phyloP scores from a whole-genome alignment of 30 jellyfish, hydroid and myxozoan species.

The Hydra vulgaris region DNA sequence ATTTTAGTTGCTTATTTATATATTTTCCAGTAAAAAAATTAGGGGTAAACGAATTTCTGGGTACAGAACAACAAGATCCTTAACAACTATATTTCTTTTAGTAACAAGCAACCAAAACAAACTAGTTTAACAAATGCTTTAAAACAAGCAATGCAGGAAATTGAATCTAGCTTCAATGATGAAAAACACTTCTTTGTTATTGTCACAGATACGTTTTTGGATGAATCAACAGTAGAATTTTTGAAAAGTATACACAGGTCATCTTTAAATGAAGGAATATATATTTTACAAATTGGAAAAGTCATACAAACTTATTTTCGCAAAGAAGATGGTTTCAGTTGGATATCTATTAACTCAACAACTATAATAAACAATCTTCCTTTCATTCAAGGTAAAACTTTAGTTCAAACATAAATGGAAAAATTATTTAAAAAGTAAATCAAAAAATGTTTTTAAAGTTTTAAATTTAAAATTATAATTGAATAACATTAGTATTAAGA shows the following conservation, averaged over 20 bases:
- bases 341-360: neutral
- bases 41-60: no score
- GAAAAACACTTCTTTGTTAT: neutral
- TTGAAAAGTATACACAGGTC: neutral
- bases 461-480: no score
- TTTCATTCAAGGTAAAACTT: neutral
- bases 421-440: no score
- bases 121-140: neutral
- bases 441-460: no score
- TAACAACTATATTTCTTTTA: neutral
- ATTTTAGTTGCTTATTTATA: no score
- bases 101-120: neutral
- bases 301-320: neutral
- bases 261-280: neutral
- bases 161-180: neutral
- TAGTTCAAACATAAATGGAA: neutral
- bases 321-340: neutral
- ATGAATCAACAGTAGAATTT: neutral
- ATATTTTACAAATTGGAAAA: neutral
- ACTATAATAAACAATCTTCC: neutral
- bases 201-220: neutral
- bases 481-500: no score
- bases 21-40: no score
- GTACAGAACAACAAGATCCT: no score
- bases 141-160: neutral